Evolutionary conservation across 2,113 vertebrate genomes (phyloP), one percentile per base, ranked within the genome.

Genomic region (Rousettus leschenaultii): DNA sequence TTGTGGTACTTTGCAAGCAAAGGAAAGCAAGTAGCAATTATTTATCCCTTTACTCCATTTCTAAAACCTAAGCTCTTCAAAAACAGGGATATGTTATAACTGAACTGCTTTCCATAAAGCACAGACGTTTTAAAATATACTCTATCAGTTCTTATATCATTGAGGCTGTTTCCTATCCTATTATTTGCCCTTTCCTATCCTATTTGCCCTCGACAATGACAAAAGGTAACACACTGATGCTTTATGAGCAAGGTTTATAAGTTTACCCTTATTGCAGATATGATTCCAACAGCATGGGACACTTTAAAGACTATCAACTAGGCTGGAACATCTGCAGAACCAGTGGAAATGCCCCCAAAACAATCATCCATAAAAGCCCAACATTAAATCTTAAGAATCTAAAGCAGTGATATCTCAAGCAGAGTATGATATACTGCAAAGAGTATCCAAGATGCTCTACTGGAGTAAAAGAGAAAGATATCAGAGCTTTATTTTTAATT

Each of bases 11-110:
- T 70, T 94, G 61, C 83, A 95, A 97, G 93, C 70, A 96, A 97
- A 93, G 53, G 48, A 94, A 94, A 86, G 63, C 63, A 96, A 96
- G 33, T 53, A 93, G 86, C 85, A 96, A 96, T 97, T 94, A 96
- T 73, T 89, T 63, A 94, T 90, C 82, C 63, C 57, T 89, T 97
- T 38, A 86, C 51, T 87, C 48, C 66, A 78, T 87, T 93, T 95
- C 74, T 40, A 91, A 82, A 43, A 95, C 53, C 71, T 87, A 82
- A 82, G 6, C 71, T 73, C 92, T 80, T 89, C 65, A 91, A 97
- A 83, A 95, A 61, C 9, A 95, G 33, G 9, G 21, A 71, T 70
- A 78, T 45, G 43, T 77, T 96, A 79, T 30, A 95, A 73, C 3
- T 48, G 83, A 96, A 78, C 65, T 87, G 59, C 75, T 89, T 94